Evolutionary conservation across 2,113 vertebrate species (phyloP).

Genomic region (Plestiodon gilberti): DNA sequence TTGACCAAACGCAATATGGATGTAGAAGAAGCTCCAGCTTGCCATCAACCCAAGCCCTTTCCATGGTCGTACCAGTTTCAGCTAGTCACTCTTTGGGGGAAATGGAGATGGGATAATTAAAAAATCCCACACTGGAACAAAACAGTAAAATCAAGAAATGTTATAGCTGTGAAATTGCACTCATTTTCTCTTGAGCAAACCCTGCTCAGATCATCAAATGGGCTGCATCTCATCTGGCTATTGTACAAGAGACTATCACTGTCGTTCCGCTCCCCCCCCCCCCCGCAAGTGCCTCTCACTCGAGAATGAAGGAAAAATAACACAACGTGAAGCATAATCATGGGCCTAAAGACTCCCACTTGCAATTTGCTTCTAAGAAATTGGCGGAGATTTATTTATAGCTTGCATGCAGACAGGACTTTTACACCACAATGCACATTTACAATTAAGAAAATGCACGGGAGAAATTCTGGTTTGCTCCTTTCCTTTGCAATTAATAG

Average conservation of each 20-base stretch:
- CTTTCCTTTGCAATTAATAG: not conserved
- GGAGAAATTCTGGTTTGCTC: not conserved
- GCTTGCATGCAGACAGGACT: not conserved
- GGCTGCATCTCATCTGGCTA: too few relatives aligned
- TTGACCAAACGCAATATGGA: not conserved
- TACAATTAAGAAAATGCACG: not conserved
- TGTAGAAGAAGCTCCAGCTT: not conserved
- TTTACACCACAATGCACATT: not conserved
- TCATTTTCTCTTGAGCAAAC: too few relatives aligned
- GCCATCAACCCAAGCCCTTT: not conserved
- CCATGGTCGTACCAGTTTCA: not conserved
- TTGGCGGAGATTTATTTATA: not conserved
- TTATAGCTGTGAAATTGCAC: not conserved
- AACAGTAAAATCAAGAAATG: not conserved
- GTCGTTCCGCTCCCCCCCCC: too few relatives aligned
- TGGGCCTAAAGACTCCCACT: not conserved
- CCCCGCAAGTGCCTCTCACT: too few relatives aligned
- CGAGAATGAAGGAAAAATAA: not conserved
- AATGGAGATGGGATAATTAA: not conserved
- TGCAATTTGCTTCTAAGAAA: not conserved
- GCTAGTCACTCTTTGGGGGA: not conserved
- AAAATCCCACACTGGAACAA: not conserved
- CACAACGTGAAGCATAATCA: not conserved
- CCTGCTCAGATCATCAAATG: too few relatives aligned
- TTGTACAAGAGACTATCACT: too few relatives aligned